Base-by-base conservation (phyloP, 1,140 invertebrate genomes). In the Contarinia nasturtii region DNA sequence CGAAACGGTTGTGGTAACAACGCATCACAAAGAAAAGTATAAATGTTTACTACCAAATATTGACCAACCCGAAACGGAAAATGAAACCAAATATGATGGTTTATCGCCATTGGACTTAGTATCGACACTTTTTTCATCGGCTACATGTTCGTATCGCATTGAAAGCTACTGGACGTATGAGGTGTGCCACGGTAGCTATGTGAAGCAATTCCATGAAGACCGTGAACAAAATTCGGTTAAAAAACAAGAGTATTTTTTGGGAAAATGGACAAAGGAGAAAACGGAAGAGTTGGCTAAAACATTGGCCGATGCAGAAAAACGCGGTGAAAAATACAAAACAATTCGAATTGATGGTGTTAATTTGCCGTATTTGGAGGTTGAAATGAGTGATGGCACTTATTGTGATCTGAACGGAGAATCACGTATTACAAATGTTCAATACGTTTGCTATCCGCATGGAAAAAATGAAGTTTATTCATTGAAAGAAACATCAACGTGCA, bases 81-180 rank as follows among this genome's bases (percentile, higher is more conserved):
- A 59, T 21, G 72, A 67, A 48, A 70, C 75, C 50, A 67, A 71
- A 36, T 79, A 82, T 57, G 70, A 72, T 40, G 82, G 82, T 45
- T 12, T 38, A 49, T 80, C 75, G 61, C 80, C 86, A 1, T 67
- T 91, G 41, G 75, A 83, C 55, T 59, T 93, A 4, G 63, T 96
- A 20, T 67, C 75, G 46, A 77, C 80, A 3, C 62, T 92, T 33
- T 88, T 92, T 63, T 66, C 66, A 14, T 76, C 82, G 51, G 70
- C 72, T 50, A 68, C 70, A 45, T 96, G 90, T 65, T 87, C 86
- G 0, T 91, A 87, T 54, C 74, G 83, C 51, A 68, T 96, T 47
- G 93, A 97, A 63, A 80, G 81, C 37, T 98, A 94, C 63, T 97
- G 93, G 94, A 91, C 86, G 0, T 98, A 97, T 69, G 91, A 97